A percentile compares a stretch with the other conserved stretches of the same genome.
Conservation (phyloP, 2,888 invertebrate species). For the Crematogaster levior region DNA sequence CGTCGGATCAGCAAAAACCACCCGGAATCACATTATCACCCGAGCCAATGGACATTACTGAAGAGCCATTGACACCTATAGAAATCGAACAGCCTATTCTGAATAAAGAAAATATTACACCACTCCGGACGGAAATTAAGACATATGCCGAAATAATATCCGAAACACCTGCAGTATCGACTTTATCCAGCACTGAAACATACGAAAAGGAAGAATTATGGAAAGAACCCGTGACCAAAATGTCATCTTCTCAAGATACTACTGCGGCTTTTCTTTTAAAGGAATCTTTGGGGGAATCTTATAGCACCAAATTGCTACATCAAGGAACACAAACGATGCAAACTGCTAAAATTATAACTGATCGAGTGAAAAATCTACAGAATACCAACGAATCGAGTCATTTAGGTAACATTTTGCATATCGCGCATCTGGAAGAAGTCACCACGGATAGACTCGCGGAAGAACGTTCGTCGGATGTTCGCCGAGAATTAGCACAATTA, state of each 20-base stretch:
- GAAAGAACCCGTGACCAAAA: background rate
- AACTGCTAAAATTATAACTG: conserved; percentile 86
- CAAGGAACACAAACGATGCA: conserved; percentile 86
- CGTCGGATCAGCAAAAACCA: conserved; percentile 7
- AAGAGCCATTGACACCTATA: conserved; percentile 76
- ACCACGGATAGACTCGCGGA: conserved; percentile 87
- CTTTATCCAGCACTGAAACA: conserved; percentile 45
- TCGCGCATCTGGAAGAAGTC: conserved; percentile 88
- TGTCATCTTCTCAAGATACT: background rate
- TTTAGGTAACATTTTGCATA: conserved; percentile 88
- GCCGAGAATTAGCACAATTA: conserved; percentile 88
- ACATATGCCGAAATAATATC: conserved; percentile 75
- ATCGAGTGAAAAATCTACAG: conserved; percentile 87
- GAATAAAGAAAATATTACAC: conserved; percentile 42
- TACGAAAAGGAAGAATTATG: conserved; percentile 48
- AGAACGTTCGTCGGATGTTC: conserved; percentile 87
- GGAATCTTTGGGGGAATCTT: conserved; percentile 77
- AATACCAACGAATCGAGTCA: conserved; percentile 87
- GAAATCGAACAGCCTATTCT: conserved; percentile 70
- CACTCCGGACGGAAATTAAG: conserved; percentile 66
- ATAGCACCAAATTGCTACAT: conserved; percentile 74
- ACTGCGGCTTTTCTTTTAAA: conserved; percentile 74
- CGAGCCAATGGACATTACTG: conserved; percentile 79
- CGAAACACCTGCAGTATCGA: conserved; percentile 64
- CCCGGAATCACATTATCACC: conserved; percentile 44